Percentiles rank a stretch among this genome's conserved stretches.
Conservation (phyloP, 2,888 invertebrate species). For the Drosophila sordidula region DNA sequence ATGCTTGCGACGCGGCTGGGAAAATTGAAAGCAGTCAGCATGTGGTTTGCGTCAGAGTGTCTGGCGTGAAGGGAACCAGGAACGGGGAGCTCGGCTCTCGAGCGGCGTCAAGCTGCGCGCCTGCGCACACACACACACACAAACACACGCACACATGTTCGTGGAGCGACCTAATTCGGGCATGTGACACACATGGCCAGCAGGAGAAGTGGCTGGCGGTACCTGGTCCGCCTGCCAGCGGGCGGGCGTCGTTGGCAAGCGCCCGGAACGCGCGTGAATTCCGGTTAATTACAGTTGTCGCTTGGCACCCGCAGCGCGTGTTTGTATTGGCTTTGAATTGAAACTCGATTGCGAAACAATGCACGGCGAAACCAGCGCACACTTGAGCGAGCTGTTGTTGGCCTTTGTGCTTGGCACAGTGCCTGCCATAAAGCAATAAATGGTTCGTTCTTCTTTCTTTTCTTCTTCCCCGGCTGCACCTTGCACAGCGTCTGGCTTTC, state of each 20-base stretch:
- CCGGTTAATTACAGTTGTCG: constrained; percentile 65
- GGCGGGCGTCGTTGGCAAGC: constrained; percentile 57
- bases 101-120: constrained; percentile 73
- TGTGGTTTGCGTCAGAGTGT: constrained; percentile 70
- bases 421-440: constrained; percentile 74
- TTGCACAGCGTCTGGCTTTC: constrained; percentile 46
- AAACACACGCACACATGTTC: neutral
- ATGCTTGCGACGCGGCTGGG: constrained; percentile 45
- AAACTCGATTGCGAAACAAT: constrained; percentile 76
- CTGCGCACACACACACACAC: constrained; percentile 46
- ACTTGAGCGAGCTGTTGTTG: constrained; percentile 45
- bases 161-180: constrained; percentile 54
- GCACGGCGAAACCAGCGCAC: constrained; percentile 16
- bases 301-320: constrained; percentile 70
- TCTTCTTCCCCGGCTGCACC: constrained; percentile 39
- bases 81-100: neutral
- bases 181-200: constrained; percentile 67
- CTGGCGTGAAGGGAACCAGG: constrained; percentile 40
- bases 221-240: constrained; percentile 39
- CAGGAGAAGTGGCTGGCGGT: constrained; percentile 15
- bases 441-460: constrained; percentile 17
- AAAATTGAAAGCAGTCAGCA: constrained; percentile 58
- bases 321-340: constrained; percentile 80
- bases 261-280: constrained; percentile 69
- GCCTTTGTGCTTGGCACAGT: constrained; percentile 57